phyloP scores from a whole-genome alignment of 23 tunicate genomes.

The Halocynthia aurantium region DNA sequence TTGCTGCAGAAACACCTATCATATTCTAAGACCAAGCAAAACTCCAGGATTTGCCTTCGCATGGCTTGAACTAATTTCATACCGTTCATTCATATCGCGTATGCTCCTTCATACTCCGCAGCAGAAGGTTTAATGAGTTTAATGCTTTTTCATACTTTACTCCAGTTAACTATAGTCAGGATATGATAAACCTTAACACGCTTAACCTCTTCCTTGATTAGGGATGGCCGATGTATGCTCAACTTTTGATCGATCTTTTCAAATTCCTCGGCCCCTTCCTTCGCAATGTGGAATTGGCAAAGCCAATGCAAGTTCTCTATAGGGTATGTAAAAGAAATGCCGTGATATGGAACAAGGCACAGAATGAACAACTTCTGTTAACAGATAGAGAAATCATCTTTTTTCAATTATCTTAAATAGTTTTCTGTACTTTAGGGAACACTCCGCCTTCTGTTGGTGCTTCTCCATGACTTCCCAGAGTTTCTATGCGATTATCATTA shows the following conservation, averaged over 20 bases:
- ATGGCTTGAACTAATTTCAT: conserved; percentile 95
- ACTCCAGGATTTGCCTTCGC: conserved; percentile 99
- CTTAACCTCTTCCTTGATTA: conserved; percentile 6
- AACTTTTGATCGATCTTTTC: conserved; percentile 88
- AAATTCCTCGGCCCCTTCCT: conserved; percentile 95
- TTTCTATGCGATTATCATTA: conserved; percentile 95
- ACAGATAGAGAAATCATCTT: too few relatives aligned
- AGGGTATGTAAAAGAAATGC: conserved; percentile 38
- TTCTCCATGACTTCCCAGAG: conserved; percentile 98
- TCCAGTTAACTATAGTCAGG: neutral
- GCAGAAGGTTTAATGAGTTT: conserved; percentile 38
- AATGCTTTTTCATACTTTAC: neutral
- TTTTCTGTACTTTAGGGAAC: conserved; percentile 49
- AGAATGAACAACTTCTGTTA: too few relatives aligned
- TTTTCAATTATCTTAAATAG: too few relatives aligned
- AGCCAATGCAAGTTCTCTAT: conserved; percentile 78
- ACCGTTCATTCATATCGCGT: conserved; percentile 79
- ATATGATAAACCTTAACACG: neutral
- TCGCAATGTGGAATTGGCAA: conserved; percentile 81
- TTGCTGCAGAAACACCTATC: conserved; percentile 82
- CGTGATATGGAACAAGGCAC: neutral
- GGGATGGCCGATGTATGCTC: conserved; percentile 99
- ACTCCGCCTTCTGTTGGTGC: conserved; percentile 85
- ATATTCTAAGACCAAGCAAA: conserved; percentile 90
- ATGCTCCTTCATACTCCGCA: conserved; percentile 94